Conservation (phyloP, 2,113 vertebrate genomes). For the Anguilla rostrata region DNA sequence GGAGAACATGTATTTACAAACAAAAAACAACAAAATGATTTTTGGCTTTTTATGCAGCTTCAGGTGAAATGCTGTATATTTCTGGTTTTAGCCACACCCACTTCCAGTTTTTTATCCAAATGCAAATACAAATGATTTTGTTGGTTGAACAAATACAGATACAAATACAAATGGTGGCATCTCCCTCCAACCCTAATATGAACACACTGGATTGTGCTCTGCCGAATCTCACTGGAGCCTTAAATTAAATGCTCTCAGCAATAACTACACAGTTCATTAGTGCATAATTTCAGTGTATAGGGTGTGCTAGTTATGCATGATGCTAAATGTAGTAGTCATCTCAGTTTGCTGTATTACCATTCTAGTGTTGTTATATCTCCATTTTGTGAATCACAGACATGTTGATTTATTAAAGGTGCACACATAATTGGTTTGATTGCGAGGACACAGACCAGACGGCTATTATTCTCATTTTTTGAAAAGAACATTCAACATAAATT, state of each 20-base stretch:
- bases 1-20: too few relatives aligned
- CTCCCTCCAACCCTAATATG: too few relatives aligned
- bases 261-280: slow-evolving; percentile 33
- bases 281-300: slow-evolving; percentile 16
- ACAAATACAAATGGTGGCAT: too few relatives aligned
- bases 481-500: slow-evolving; percentile 8
- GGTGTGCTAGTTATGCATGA: slow-evolving; percentile 35
- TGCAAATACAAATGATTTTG: too few relatives aligned
- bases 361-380: background rate
- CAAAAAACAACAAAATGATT: too few relatives aligned
- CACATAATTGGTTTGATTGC: background rate
- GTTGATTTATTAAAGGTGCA: background rate
- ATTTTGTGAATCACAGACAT: slow-evolving; percentile 2
- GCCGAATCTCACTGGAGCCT: background rate
- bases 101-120: too few relatives aligned
- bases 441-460: background rate
- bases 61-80: too few relatives aligned
- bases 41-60: too few relatives aligned
- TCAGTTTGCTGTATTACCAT: background rate
- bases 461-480: slow-evolving; percentile 1
- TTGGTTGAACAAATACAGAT: too few relatives aligned
- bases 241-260: background rate
- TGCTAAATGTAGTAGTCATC: background rate
- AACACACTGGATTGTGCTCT: background rate
- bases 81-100: too few relatives aligned